Conservation (phyloP, 2,888 invertebrate genomes). For the Temnothorax unifasciatus region DNA sequence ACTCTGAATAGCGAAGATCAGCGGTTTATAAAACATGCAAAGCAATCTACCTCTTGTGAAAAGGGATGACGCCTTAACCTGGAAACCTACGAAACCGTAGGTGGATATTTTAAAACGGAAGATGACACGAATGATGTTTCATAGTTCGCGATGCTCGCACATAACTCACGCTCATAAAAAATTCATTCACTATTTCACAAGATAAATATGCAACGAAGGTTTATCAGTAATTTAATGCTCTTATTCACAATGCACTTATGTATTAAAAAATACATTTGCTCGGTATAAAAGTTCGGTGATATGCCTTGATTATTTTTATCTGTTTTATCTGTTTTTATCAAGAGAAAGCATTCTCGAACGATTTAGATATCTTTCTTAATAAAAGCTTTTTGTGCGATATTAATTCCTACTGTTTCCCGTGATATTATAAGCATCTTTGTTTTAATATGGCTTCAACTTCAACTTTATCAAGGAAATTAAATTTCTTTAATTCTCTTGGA, state of each 20-base stretch:
- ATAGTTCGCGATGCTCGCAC: constrained; percentile 31
- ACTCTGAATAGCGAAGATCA: constrained; percentile 67
- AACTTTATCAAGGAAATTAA: constrained; percentile 49
- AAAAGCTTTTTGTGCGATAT: not conserved
- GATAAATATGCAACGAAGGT: constrained; percentile 71
- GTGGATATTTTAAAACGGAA: constrained; percentile 65
- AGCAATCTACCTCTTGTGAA: constrained; percentile 78
- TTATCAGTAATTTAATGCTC: constrained; percentile 33
- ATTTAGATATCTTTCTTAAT: not conserved
- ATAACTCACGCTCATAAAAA: constrained; percentile 70
- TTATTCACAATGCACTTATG: not conserved
- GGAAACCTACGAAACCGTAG: constrained; percentile 70
- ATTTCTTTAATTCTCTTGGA: constrained; percentile 65
- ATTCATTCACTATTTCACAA: constrained; percentile 80
- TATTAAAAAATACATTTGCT: not conserved
- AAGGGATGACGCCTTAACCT: constrained; percentile 75
- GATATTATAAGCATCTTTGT: not conserved
- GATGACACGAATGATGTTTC: constrained; percentile 61
- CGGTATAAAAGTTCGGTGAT: not conserved
- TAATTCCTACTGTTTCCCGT: not conserved
- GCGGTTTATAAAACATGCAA: constrained; percentile 80
- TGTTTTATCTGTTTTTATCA: no score
- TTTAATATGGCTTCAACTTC: constrained; percentile 12
- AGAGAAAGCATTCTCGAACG: not conserved
- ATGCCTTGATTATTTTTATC: not conserved